Base-by-base conservation (phyloP, 2,888 invertebrate genomes). In the Leucozona laternaria region DNA sequence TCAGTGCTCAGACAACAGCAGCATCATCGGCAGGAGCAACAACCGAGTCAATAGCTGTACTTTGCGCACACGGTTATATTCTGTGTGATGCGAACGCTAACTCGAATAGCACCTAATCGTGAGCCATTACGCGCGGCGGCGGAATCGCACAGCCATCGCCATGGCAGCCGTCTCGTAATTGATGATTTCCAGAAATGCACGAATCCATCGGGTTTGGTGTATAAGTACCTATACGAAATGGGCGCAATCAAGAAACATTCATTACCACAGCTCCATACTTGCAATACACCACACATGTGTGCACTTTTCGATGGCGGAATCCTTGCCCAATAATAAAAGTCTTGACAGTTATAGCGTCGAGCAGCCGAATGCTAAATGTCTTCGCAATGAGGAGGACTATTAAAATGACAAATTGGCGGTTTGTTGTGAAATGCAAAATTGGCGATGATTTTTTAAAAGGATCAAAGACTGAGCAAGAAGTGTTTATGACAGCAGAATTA, bases 111-210 rank as follows among this genome's bases (percentile, higher is more conserved):
- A 83, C 73, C 73, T 79, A 70, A 83, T 83, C 73, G 79, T 83
- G 83, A 79, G 83, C 73, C 68, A 83, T 79, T 83, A 83, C 60
- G 53, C 34, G 58, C 72, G 64, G 70, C 82, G 53, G 80, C 53
- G 50, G 48, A 50, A 43, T 66, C 28, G 43, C 48, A 34, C 43
- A 37, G 17, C n/a, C n/a, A 6, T 2, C 1, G 31, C 28, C 15
- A 8, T n/a, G n/a, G 40, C 34, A 31, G 77, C 13, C 45, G 40
- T 10, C 40, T 37, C 64, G 77, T 83, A 83, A 83, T 83, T 83
- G 83, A 83, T 83, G 79, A 62, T 83, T 79, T 73, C 55, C 73
- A 83, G 83, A 83, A 83, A 79, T 73, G 83, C 83, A 83, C 79
- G 83, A 79, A 79, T 83, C 79, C 68, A 68, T 53, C 79, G 76